Base-by-base conservation (phyloP, 1,140 invertebrate genomes). In the Cherax quadricarinatus region DNA sequence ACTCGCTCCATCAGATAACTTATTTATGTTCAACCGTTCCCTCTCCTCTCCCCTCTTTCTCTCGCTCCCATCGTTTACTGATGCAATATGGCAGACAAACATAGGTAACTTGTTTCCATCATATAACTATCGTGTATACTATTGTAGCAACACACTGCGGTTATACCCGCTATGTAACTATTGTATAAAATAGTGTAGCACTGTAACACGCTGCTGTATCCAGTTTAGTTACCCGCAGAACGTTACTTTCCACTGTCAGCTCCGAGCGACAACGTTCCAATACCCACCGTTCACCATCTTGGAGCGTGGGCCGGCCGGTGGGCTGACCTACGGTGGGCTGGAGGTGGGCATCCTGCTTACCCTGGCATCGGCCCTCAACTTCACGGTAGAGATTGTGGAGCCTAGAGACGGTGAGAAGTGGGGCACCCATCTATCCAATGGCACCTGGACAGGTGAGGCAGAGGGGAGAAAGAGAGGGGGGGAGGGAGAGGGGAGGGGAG, bases 361-460 rank as follows among this genome's bases (percentile, higher is more conserved):
- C 14, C 73, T 93, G 60, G 85, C 86, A 4, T 86, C 57, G 0
- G 78, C 73, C 9, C 80, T 93, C 3, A 93, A 93, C 82, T 93
- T 93, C 86, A 88, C 81, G 30, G 62, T 88, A 14, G 60, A 90
- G 70, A 90, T 93, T 9, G 21, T 48, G 16, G 21, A 16, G 48
- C 93, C 93, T 21, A 48, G 53, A 51, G 93, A 93, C 16, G 93
- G 93, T 16, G 89, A 93, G 18, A 90, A 87, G 30, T 93, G 93
- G 93, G 93, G 93, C 2, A 82, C 24, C 16, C 30, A 62, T 12
- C 24, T 91, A n/a, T 9, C 51, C 3, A 88, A 91, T 79, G 89
- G 89, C 41, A 84, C 75, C 51, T 93, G 93, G 93, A 88, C 93
- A 62, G 93, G 93, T 93, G 41, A 53, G 51, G 21, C 14, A 14